Conservation (phyloP, 2,888 invertebrate genomes). For the Malacosoma neustria region DNA sequence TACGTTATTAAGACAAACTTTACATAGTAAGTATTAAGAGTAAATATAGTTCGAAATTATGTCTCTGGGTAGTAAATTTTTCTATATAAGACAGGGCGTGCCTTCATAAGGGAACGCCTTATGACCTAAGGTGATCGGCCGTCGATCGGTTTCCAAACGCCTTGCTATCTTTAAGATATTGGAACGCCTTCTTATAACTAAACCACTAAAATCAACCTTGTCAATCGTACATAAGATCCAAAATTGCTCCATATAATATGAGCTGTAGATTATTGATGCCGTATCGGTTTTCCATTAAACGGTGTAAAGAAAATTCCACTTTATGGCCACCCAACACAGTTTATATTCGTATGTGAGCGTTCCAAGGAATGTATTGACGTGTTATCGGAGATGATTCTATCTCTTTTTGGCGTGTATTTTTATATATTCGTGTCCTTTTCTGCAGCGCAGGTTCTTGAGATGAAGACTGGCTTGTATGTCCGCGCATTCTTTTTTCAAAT, state of each 20-base stretch:
- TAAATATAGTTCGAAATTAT: too few species aligned
- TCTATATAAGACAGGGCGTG: slow-evolving; percentile 69
- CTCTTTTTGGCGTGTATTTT: slow-evolving; percentile 47
- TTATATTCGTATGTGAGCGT: slow-evolving; percentile 34
- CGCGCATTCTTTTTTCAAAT: slow-evolving; percentile 60
- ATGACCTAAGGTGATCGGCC: slow-evolving; percentile 28
- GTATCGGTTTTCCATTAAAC: slow-evolving; percentile 72
- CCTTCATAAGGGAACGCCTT: slow-evolving; percentile 52
- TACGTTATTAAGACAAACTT: too few species aligned
- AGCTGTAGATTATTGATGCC: slow-evolving; percentile 53
- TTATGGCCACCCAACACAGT: slow-evolving; percentile 23
- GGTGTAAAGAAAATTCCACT: slow-evolving; percentile 29
- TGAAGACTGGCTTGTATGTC: slow-evolving; percentile 61
- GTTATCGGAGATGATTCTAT: slow-evolving; percentile 66
- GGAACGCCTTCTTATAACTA: slow-evolving; percentile 66
- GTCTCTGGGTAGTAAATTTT: too few species aligned
- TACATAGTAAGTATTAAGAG: too few species aligned
- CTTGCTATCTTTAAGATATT: slow-evolving; percentile 73
- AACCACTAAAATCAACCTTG: slow-evolving; percentile 39
- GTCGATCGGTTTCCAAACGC: slow-evolving; percentile 71
- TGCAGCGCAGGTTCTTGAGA: slow-evolving; percentile 55
- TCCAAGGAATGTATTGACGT: slow-evolving; percentile 72
- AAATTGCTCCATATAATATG: neutral
- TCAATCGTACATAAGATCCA: slow-evolving; percentile 1
- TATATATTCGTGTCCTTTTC: slow-evolving; percentile 59